A percentile compares a stretch with the other conserved stretches of the same genome.
These are phyloP conservation scores for Nyctalus aviator DNA, from an alignment of 2,797 vertebrate genomes.

Conservation along the genomic window DNA sequence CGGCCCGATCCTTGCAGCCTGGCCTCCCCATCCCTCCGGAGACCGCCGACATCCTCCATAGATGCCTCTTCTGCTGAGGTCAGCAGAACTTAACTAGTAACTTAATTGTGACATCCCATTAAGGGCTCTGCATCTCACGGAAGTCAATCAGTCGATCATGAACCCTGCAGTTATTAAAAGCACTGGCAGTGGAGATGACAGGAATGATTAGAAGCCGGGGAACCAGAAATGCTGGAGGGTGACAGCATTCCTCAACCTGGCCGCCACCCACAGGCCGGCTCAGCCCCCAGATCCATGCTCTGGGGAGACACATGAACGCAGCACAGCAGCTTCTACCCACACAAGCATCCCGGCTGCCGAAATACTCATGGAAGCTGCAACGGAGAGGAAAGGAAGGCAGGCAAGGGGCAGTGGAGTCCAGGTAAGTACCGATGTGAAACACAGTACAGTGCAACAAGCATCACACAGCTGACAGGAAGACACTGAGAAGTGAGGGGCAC, in stretches of 20 bases:
- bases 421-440: not conserved
- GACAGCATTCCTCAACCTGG: not conserved
- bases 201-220: not conserved
- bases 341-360: not conserved
- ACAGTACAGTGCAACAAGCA: not conserved
- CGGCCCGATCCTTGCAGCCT: not conserved
- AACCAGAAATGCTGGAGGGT: not conserved
- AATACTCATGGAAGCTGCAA: not conserved
- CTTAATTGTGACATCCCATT: not conserved
- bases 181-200: not conserved
- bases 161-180: conserved; percentile 21
- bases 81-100: conserved; percentile 18
- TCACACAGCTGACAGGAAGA: too few relatives aligned
- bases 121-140: not conserved
- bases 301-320: not conserved
- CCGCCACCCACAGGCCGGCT: not conserved
- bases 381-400: not conserved
- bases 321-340: not conserved
- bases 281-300: not conserved
- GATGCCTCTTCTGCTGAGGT: not conserved
- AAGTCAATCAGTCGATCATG: conserved; percentile 28
- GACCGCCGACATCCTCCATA: not conserved
- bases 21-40: not conserved
- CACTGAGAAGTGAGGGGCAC: not conserved
- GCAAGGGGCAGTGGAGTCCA: not conserved